Evolutionary conservation across 2,797 vertebrate genomes (phyloP).

Genomic region (Xerus rutilus): DNA sequence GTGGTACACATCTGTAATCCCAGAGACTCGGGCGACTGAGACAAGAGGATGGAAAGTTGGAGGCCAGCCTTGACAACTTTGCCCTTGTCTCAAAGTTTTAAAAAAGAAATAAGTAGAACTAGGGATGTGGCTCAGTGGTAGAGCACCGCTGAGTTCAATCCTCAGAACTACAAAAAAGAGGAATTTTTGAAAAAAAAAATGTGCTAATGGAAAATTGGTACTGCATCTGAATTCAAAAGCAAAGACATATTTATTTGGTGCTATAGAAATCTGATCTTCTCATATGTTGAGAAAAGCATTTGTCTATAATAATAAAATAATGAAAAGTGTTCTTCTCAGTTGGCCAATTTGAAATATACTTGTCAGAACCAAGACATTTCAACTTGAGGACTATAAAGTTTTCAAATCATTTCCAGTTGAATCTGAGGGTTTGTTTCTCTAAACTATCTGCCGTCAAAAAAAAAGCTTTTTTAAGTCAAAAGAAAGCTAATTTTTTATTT

Average conservation of each 20-base stretch:
- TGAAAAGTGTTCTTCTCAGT: background rate
- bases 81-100: too few species aligned
- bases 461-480: conserved; percentile 51
- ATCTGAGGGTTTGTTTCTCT: conserved; percentile 45
- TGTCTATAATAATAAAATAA: conserved; percentile 8
- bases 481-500: conserved; percentile 42
- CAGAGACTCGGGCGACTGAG: too few species aligned
- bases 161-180: too few species aligned
- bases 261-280: background rate
- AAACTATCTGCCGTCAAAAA: background rate
- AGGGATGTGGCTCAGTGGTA: too few species aligned
- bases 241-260: background rate
- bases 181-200: background rate
- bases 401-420: conserved; percentile 16
- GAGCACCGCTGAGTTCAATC: too few species aligned
- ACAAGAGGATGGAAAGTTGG: too few species aligned
- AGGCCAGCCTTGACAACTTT: too few species aligned
- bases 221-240: background rate
- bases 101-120: too few species aligned
- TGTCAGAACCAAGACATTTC: conserved; percentile 17
- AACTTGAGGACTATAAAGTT: background rate
- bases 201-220: background rate
- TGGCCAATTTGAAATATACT: conserved; percentile 5
- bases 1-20: too few species aligned
- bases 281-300: background rate